phyloP scores from a whole-genome alignment of 1,140 invertebrate genomes.

The Mesaphorura yosii region DNA sequence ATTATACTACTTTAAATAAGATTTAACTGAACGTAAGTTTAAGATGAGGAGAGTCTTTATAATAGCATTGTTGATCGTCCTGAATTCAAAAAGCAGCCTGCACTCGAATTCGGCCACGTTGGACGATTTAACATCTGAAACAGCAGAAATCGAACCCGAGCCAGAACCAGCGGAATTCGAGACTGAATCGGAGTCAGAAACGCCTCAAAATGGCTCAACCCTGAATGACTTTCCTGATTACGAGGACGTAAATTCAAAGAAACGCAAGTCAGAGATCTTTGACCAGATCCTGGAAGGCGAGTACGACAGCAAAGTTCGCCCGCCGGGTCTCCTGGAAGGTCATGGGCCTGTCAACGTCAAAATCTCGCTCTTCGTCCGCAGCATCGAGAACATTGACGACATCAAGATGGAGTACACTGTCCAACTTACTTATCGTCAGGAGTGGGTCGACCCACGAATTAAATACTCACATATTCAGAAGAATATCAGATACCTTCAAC shows the following conservation, averaged over 20 bases:
- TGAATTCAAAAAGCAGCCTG: no score
- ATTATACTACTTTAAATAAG: no score
- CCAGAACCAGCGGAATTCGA: no score
- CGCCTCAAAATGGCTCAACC: no score
- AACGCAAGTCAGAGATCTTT: constrained; percentile 14
- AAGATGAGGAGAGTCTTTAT: no score
- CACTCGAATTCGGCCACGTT: no score
- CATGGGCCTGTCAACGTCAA: constrained; percentile 5
- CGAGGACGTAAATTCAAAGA: constrained; percentile 18
- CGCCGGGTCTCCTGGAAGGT: constrained; percentile 4
- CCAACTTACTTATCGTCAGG: constrained; percentile 21
- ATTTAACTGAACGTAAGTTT: no score
- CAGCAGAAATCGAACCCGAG: no score
- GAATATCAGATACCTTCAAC: constrained; percentile 10
- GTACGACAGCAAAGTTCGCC: constrained; percentile 15
- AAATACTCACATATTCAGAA: constrained; percentile 12
- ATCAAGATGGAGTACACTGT: constrained; percentile 18
- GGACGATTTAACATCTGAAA: no score
- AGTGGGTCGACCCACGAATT: constrained; percentile 17
- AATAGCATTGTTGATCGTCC: no score
- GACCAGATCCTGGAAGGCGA: constrained; percentile 10
- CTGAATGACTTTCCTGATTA: no score
- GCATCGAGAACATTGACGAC: constrained; percentile 21
- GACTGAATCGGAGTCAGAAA: no score
- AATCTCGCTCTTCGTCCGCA: constrained; percentile 5